Evolutionary conservation across 2,888 invertebrate species (phyloP), one percentile per base, ranked within the genome.

Genomic region (Panorpa germanica): DNA sequence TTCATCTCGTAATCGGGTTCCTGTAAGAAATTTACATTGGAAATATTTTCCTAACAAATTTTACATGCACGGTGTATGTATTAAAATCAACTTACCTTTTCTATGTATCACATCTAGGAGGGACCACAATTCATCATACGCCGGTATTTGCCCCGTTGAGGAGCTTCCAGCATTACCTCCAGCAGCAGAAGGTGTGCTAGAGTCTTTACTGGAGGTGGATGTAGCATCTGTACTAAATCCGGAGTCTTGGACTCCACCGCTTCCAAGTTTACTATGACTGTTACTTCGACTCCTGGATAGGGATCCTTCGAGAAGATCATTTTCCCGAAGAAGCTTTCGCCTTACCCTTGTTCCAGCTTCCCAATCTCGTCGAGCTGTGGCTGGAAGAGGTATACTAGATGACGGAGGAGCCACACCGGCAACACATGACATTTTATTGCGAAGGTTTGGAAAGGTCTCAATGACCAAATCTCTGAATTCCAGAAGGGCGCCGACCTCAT

Each of bases 401-500:
- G 55, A 43, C 38, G 39, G 51, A 4, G 55, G 51, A 35, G 49
- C 51, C 35, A 52, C 28, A 46, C 43, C 35, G 41, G 54, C 40
- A 46, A 42, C 50, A 22, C 71, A 66, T 48, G 74, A 72, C 72
- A 83, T 71, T 65, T 83, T 85, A 51, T 74, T 74, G 52, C 82
- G 76, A 53, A 85, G 70, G 63, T 83, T 81, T 46, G 85, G 85
- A 63, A 85, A 83, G 49, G 83, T 81, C 69, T 83, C 83, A 70
- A 85, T 82, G 66, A 85, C 85, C 68, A 83, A 72, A 61, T 85
- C 83, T 59, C 85, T 77, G 58, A 85, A 85, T 64, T 85, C 82
- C 58, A 85, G 69, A 45, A 85, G 59, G 45, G 82, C 82, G 41
- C 83, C 82, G 61, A 85, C 85, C 65, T 85, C 85, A 75, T 83